Percentiles rank a stretch among this genome's conserved stretches.
Conservation (phyloP, 2,888 invertebrate genomes). For the Ormyrus pomaceus region DNA sequence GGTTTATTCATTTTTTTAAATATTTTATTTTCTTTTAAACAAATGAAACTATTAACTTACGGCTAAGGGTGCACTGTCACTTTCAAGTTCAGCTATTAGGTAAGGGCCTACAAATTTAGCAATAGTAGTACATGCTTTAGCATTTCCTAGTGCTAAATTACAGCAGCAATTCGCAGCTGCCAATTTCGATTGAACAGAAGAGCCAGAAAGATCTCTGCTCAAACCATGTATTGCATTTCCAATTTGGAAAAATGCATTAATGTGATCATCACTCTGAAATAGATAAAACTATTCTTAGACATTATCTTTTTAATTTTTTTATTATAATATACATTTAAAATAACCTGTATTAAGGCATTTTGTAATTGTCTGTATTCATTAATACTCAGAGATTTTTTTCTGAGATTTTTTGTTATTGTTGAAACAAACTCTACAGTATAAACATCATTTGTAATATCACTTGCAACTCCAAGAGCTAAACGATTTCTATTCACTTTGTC, state of each 20-base stretch:
- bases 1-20: neutral
- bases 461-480: conserved; percentile 62
- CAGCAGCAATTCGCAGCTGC: conserved; percentile 78
- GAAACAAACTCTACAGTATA: conserved; percentile 62
- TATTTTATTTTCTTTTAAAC: conserved; percentile 6
- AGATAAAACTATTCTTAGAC: conserved; percentile 56
- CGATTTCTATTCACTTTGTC: conserved; percentile 64
- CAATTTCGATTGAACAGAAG: conserved; percentile 76
- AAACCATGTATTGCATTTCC: conserved; percentile 76
- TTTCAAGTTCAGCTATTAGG: conserved; percentile 73
- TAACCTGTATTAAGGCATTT: conserved; percentile 70
- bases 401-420: conserved; percentile 62
- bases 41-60: conserved; percentile 58
- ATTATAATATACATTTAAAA: neutral
- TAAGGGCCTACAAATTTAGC: conserved; percentile 77
- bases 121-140: conserved; percentile 73
- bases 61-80: conserved; percentile 68
- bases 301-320: neutral
- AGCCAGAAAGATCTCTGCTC: conserved; percentile 77
- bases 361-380: conserved; percentile 67
- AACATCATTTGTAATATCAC: conserved; percentile 27
- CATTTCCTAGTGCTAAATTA: conserved; percentile 78
- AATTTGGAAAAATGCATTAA: conserved; percentile 71
- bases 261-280: conserved; percentile 74
- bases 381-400: conserved; percentile 62